A percentile compares a stretch with the other conserved stretches of the same genome.
These are phyloP conservation scores for Opisthocomus hoazin DNA, from an alignment of 2,113 vertebrate genomes.

Conservation along the genomic window DNA sequence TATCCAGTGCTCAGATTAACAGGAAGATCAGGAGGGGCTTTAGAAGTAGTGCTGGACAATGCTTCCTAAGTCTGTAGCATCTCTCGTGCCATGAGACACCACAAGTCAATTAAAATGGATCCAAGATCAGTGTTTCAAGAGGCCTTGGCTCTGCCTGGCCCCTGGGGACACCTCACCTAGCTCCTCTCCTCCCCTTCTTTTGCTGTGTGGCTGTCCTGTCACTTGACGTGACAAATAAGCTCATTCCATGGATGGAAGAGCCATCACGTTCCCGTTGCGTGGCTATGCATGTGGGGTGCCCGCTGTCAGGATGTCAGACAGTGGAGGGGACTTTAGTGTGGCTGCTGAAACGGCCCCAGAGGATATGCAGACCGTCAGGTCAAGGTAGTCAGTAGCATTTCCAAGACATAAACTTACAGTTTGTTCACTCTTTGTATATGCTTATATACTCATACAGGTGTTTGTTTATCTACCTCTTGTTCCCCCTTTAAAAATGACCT, in stretches of 20 bases:
- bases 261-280: fast-evolving
- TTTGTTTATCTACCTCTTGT: neutral
- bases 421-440: neutral
- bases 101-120: neutral
- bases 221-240: neutral
- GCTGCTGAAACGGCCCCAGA: neutral
- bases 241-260: neutral
- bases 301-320: fast-evolving
- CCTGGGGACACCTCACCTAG: neutral
- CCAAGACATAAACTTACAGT: neutral
- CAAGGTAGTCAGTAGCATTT: neutral
- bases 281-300: neutral
- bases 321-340: neutral
- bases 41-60: neutral
- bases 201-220: fast-evolving
- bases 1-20: neutral
- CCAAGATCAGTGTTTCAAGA: neutral
- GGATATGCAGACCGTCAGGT: neutral
- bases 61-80: neutral
- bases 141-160: neutral
- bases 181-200: neutral
- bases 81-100: neutral
- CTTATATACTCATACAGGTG: neutral
- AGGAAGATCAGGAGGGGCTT: neutral
- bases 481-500: neutral